Base-by-base conservation (phyloP, 2,797 vertebrate species). In the Chaetophractus vellerosus region DNA sequence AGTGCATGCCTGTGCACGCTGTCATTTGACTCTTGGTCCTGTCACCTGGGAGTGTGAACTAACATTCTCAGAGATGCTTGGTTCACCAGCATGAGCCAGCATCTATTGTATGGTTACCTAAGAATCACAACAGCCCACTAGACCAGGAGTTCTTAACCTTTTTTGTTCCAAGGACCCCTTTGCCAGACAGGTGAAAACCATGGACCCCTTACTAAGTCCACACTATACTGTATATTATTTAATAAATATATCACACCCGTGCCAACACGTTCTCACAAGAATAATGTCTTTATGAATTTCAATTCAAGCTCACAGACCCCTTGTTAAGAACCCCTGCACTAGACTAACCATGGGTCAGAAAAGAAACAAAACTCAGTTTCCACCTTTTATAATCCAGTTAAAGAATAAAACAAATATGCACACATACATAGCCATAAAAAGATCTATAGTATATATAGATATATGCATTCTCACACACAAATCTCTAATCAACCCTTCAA, bases 11-110 rank as follows among this genome's bases (percentile, higher is more conserved):
- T 88, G 61, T 76, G 36, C 63, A 84, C 52, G 36, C 11, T 86
- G 33, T 92, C 88, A 85, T 76, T 50, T 74, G 74, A 88, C 59
- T 82, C 78, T 90, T 38, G 55, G 72, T 69, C 64, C 90, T 48
- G 9, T 88, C 38, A 63, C 63, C 78, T 36, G 24, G 50, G 5
- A 93, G 52, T 10, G 3, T 55, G 52, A 55, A 5, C 52, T 72
- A 93, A 71, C 45, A 41, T 41, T 33, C 31, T 72, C 72, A 81
- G 50, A 48, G 68, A 50, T 80, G 38, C 33, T 36, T 83, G 28
- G 36, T 83, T 66, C 91, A 55, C 38, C 61, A 52, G 76, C 55
- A 15, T 5, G 21, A 88, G 24, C 50, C 45, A 48, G 12, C 21
- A 45, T 63, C 55, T 55, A n/a, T 59, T 36, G 11, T 74, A 18